phyloP scores from a whole-genome alignment of 2,113 vertebrate species.

The Erpornis zantholeuca region DNA sequence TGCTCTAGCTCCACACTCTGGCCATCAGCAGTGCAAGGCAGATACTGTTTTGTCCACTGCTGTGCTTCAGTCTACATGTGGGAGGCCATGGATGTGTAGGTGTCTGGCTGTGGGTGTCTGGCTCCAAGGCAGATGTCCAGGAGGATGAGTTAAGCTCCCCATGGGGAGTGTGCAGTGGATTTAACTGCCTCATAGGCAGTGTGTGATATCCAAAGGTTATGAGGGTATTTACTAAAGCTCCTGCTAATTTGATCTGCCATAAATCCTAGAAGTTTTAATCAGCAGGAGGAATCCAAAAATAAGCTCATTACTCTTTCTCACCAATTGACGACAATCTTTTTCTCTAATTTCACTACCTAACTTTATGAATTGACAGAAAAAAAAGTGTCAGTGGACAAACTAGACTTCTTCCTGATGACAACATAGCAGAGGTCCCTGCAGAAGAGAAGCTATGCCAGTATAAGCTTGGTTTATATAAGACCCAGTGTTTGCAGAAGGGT shows the following conservation, averaged over 20 bases:
- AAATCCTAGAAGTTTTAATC: background rate
- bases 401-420: background rate
- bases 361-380: background rate
- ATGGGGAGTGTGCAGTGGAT: background rate
- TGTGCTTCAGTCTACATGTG: background rate
- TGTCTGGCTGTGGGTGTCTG: background rate
- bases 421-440: background rate
- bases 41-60: background rate
- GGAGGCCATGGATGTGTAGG: background rate
- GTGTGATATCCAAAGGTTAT: background rate
- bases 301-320: background rate
- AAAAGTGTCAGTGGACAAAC: background rate
- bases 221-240: background rate
- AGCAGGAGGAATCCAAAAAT: background rate
- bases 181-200: background rate
- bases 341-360: background rate
- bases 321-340: background rate
- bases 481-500: background rate
- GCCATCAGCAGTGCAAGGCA: rapidly evolving
- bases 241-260: background rate
- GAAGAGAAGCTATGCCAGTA: background rate
- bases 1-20: rapidly evolving
- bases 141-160: background rate
- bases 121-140: background rate
- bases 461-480: background rate